Conservation (phyloP, 2,113 vertebrate species). For the Greenwoodochromis staneri region DNA sequence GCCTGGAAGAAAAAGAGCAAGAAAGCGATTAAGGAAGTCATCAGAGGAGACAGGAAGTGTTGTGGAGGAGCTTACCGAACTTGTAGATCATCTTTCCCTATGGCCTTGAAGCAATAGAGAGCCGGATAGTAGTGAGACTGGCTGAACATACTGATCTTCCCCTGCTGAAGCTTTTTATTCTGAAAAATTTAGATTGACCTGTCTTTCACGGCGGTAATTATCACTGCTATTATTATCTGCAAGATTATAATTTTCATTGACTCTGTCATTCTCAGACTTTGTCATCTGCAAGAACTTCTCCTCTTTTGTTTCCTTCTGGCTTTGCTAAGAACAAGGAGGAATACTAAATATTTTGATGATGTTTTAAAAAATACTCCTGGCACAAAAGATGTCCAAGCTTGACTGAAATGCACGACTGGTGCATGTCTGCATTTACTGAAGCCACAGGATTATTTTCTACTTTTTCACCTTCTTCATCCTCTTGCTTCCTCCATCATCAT, state of each 20-base stretch:
- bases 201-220: not conserved
- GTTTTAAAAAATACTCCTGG: not conserved
- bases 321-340: constrained; percentile 54
- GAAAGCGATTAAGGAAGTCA: not conserved
- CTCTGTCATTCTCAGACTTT: constrained; percentile 67
- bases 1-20: not conserved
- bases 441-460: constrained; percentile 45
- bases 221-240: not conserved
- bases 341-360: not conserved
- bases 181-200: constrained; percentile 15
- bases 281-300: constrained; percentile 78
- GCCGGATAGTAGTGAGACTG: constrained; percentile 90
- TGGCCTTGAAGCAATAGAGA: constrained; percentile 88
- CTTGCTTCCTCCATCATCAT: constrained; percentile 82
- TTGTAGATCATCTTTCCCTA: constrained; percentile 91
- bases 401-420: not conserved
- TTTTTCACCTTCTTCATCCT: constrained; percentile 76
- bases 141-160: constrained; percentile 69
- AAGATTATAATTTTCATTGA: not conserved
- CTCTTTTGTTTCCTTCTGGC: constrained; percentile 78
- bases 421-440: not conserved
- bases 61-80: constrained; percentile 82
- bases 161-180: constrained; percentile 81
- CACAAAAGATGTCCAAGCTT: not conserved
- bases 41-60: not conserved